Evolutionary conservation across 2,113 vertebrate species (phyloP), one percentile per base, ranked within the genome.

Genomic region (Rhinoptilus africanus): DNA sequence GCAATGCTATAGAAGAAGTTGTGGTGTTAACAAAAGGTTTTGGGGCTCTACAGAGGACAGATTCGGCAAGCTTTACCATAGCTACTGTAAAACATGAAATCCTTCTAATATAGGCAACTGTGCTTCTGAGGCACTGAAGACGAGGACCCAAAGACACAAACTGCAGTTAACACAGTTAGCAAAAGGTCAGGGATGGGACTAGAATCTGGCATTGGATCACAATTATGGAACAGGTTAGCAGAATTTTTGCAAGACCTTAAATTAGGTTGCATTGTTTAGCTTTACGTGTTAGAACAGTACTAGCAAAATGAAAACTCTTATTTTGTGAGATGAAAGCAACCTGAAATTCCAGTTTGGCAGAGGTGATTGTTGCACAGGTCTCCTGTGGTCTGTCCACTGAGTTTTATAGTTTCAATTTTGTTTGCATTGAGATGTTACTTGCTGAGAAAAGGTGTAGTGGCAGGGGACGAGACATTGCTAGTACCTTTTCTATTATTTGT

Each of bases 271-370:
- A 43, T 86, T 93, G 35, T 79, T 95, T 81, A 87, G 35, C 56
- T 91, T 91, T 84, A 74, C 47, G 59, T 91, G 53, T 79, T 53
- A 47, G 72, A 86, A 80, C 17, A 43, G 39, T 47, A 43, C 30
- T 32, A 72, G 39, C 0, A 0, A 92, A 95, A 78, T 24, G 16
- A 89, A 92, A 96, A 85, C 60, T 67, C 59, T 39, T 69, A 60
- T 63, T 92, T 77, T 92, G 80, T 67, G 73, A 94, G 67, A 76
- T 26, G 83, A 82, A 96, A 91, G 78, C 51, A 96, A 95, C 92
- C 69, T 89, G 96, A 92, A 96, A 96, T 95, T 96, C 94, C 93
- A 94, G 94, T 96, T 96, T 95, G 66, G 77, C 92, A 88, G 35
- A 95, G 39, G 35, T 62, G 60, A 57, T 80, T 85, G 76, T 91